Conservation (phyloP, 2,888 invertebrate genomes). For the Abscondita cerata region DNA sequence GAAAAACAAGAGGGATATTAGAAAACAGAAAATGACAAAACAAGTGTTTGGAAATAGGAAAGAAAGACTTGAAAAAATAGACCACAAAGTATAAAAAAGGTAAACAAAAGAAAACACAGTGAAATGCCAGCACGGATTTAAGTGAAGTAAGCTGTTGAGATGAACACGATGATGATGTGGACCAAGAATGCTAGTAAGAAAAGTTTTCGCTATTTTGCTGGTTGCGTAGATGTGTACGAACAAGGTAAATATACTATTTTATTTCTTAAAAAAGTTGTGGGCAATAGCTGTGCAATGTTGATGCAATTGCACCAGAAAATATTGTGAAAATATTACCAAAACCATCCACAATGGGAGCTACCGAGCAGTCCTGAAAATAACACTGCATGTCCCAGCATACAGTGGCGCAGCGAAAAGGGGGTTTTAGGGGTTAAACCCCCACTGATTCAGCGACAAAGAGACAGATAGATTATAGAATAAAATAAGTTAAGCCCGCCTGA, state of each 20-base stretch:
- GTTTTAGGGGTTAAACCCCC: too few relatives aligned
- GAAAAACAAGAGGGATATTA: neutral
- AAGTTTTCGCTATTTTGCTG: neutral
- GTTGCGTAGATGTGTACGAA: neutral
- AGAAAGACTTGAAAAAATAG: neutral
- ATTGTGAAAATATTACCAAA: conserved; percentile 1
- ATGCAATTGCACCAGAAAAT: neutral
- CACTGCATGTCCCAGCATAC: conserved; percentile 2
- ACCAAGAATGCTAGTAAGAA: neutral
- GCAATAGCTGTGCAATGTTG: neutral
- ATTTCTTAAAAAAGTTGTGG: neutral
- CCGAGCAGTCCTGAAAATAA: neutral
- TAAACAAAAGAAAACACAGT: neutral
- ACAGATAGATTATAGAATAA: too few relatives aligned
- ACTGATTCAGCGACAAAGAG: too few relatives aligned
- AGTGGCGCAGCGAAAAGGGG: too few relatives aligned
- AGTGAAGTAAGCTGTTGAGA: neutral
- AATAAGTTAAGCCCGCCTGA: too few relatives aligned
- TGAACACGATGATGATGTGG: neutral
- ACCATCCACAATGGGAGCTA: neutral
- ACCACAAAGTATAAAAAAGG: neutral
- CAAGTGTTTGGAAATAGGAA: neutral
- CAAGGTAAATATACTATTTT: neutral
- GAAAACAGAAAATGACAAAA: too few relatives aligned
- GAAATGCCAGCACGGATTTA: neutral